Base-by-base conservation (phyloP, 2,113 vertebrate genomes). In the Phrynocephalus versicolor region DNA sequence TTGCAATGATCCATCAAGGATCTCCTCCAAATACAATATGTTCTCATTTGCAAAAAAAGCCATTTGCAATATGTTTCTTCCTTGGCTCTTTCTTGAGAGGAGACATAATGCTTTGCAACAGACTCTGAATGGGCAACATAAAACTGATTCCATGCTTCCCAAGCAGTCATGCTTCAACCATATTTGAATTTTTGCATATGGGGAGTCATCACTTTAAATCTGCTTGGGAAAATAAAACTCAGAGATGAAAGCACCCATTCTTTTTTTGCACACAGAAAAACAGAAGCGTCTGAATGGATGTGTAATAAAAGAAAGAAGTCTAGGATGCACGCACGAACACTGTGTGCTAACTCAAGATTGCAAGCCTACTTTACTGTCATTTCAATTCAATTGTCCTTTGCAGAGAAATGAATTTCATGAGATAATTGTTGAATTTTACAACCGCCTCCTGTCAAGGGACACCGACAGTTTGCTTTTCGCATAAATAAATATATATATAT, bases 151-250 rank as follows among this genome's bases (percentile, higher is more conserved):
- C 55, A 35, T 72, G 57, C 55, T 91, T 91, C 79, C 85, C 85
- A 88, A 92, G 89, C 0, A 1, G 77, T 90, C 92, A 86, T 86
- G 65, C 89, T 93, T 90, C 92, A 93, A 86, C 62, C 79, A 88
- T 81, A 85, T 91, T 93, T 91, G 80, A 92, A 93, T 93, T 87
- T n/a, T 90, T 86, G 71, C 91, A 90, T 94, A 89, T 69, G 85
- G 91, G 86, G 37, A 45, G 84, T 90, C 87, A 83, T 90, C 33
- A 0, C 70, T 79, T 88, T 83, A 86, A 72, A 86, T 92, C 89
- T 92, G 84, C 41, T 57, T 76, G 84, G 86, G 60, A 93, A 94
- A 89, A 95, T 89, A 90, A 90, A 92, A 91, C 70, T 57, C 35
- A 88, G 89, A 89, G 84, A 37, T 0, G 0, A 87, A 85, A 93